phyloP scores from a whole-genome alignment of 2,888 invertebrate species.

The Lamellibrachia columna region DNA sequence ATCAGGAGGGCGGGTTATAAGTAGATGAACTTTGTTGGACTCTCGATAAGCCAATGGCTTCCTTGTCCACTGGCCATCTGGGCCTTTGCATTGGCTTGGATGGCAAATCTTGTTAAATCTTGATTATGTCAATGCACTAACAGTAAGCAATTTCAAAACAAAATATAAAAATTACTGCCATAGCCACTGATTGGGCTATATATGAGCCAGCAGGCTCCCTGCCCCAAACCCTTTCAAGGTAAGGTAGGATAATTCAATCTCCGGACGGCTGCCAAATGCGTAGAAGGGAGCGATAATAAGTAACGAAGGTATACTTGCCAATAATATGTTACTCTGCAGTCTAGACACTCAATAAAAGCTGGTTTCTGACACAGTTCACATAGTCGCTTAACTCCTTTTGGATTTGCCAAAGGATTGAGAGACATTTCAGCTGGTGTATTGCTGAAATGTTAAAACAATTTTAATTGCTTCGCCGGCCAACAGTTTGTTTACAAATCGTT shows the following conservation, averaged over 20 bases:
- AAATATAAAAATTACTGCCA: too few species aligned
- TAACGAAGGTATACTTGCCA: slow-evolving; percentile 54
- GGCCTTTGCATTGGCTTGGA: too few species aligned
- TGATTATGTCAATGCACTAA: too few species aligned
- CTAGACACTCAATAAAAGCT: slow-evolving; percentile 63
- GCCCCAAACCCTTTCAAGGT: neutral
- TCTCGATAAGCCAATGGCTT: too few species aligned
- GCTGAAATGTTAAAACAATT: neutral
- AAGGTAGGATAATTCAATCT: neutral
- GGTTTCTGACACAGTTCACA: slow-evolving; percentile 66
- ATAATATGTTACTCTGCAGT: slow-evolving; percentile 65
- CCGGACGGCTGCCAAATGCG: neutral
- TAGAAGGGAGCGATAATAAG: slow-evolving; percentile 31
- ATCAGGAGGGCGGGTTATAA: too few species aligned
- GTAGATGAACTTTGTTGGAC: too few species aligned
- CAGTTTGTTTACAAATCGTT: slow-evolving; percentile 6
- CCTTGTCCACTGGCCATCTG: too few species aligned
- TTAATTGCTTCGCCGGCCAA: neutral
- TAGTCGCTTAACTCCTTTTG: slow-evolving; percentile 61
- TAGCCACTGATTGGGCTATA: too few species aligned
- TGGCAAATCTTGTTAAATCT: too few species aligned
- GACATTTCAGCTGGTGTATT: slow-evolving; percentile 49
- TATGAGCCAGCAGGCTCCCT: too few species aligned
- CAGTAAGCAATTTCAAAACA: too few species aligned
- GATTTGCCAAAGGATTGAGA: slow-evolving; percentile 64